Conservation (phyloP, 2,113 vertebrate genomes). For the Mesocricetus auratus region DNA sequence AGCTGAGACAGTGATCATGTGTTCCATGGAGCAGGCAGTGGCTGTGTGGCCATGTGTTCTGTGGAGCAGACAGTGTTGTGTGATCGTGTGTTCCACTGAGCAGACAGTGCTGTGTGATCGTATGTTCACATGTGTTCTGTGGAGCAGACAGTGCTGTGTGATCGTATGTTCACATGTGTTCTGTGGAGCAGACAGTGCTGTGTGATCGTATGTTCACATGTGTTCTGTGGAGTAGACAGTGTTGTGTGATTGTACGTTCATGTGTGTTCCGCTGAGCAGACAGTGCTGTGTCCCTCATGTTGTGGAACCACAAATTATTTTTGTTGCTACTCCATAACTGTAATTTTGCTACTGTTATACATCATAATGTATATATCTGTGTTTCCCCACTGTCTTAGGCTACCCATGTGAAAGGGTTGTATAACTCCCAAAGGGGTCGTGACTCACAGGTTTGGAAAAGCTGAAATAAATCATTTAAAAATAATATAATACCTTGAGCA, state of each 20-base stretch:
- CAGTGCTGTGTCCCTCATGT: no score
- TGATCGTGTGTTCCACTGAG: no score
- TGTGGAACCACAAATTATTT: not conserved
- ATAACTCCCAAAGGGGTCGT: not conserved
- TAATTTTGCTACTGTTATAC: not conserved
- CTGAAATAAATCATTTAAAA: constrained; percentile 68
- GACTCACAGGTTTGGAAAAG: not conserved
- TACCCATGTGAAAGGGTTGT: not conserved
- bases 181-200: no score
- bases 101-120: no score
- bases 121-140: no score
- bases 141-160: no score
- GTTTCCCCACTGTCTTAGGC: not conserved
- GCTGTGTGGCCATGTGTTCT: not conserved
- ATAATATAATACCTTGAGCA: constrained; percentile 84
- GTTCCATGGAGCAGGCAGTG: no score
- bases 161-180: no score
- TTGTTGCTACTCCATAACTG: not conserved
- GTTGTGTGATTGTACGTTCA: no score
- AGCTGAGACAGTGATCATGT: not conserved
- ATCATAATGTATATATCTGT: not conserved
- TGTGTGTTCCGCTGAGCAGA: no score
- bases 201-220: no score
- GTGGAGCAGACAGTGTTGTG: not conserved
- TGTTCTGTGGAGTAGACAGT: no score